Base-by-base conservation (phyloP, 2,113 vertebrate genomes). In the Syngnathus floridae region DNA sequence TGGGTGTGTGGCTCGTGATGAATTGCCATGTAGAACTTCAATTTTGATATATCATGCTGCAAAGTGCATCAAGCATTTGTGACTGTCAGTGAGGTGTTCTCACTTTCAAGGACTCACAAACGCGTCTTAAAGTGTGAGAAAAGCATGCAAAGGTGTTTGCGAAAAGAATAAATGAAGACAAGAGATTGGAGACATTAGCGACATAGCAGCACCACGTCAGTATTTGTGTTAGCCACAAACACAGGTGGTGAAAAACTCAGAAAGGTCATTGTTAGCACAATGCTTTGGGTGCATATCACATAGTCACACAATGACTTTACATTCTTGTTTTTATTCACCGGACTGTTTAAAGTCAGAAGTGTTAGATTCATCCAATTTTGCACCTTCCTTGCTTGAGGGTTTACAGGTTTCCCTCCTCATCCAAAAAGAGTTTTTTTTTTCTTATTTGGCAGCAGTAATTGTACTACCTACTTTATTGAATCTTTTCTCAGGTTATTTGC, bases 1-100 rank as follows among this genome's bases (percentile, higher is more conserved):
- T 77, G 72, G 67, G 48, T 73, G 67, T 65, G 45, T 61, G 60
- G 35, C 66, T 87, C 71, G 66, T 79, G 80, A 81, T 86, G 85
- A 82, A 85, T 79, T 77, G 70, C 26, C 64, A 51, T 71, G 65
- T 63, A 48, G 55, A 17, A 31, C 62, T 64, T 64, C 62, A 36
- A 37, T 38, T 13, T 43, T 13, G 7, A 61, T 43, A 37, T 21
- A 13, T 19, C 26, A 5, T 9, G 16, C 61, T 70, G 51, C 65
- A 80, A 56, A 65, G 64, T 35, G 71, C 69, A 76, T 74, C 46
- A 69, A 36, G 31, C 49, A 7, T 31, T 56, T 35, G 13, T 31
- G 54, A 16, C 26, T 56, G 11, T 56, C 54, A 35, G 6, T 31
- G 54, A 31, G 14, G 16, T 35, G 11, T 31, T 17, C 26, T 35